These are phyloP conservation scores for Rhea pennata DNA, from an alignment of 2,113 vertebrate genomes.

Conservation along the genomic window DNA sequence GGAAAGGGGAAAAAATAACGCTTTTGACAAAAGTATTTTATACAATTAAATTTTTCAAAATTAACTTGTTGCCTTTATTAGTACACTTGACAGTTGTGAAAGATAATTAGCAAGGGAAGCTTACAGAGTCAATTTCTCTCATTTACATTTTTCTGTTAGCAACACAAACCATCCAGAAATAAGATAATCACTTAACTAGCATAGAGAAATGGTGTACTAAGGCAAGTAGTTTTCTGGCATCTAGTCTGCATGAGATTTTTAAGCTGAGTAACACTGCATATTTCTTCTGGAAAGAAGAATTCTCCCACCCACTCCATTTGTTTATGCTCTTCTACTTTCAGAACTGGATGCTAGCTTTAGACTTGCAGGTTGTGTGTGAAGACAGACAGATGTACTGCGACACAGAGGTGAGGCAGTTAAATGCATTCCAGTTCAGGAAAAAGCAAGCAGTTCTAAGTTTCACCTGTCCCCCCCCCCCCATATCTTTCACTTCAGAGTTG, in stretches of 20 bases:
- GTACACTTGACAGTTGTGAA: slow-evolving; percentile 11
- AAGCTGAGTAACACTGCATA: background rate
- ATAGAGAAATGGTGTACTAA: background rate
- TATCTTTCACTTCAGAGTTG: background rate
- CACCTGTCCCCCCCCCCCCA: background rate
- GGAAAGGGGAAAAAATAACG: background rate
- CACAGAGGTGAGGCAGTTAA: slow-evolving; percentile 16
- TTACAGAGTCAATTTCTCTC: background rate
- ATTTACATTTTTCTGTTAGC: background rate
- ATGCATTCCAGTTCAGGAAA: slow-evolving; percentile 45
- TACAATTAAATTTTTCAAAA: background rate
- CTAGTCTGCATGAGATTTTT: background rate
- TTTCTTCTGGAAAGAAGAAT: slow-evolving; percentile 16
- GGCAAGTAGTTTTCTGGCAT: slow-evolving; percentile 16
- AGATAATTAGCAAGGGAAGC: slow-evolving; percentile 22
- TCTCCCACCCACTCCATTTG: background rate
- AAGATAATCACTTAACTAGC: background rate
- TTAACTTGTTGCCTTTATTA: slow-evolving; percentile 47
- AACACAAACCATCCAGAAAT: background rate
- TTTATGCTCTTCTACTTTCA: background rate
- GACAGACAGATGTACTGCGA: slow-evolving; percentile 24
- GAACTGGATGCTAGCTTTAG: background rate
- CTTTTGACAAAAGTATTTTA: background rate
- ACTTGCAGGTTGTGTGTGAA: background rate
- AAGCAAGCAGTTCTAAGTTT: background rate